Conservation (phyloP, 2,113 vertebrate species). For the Pseudorectes ferrugineus region DNA sequence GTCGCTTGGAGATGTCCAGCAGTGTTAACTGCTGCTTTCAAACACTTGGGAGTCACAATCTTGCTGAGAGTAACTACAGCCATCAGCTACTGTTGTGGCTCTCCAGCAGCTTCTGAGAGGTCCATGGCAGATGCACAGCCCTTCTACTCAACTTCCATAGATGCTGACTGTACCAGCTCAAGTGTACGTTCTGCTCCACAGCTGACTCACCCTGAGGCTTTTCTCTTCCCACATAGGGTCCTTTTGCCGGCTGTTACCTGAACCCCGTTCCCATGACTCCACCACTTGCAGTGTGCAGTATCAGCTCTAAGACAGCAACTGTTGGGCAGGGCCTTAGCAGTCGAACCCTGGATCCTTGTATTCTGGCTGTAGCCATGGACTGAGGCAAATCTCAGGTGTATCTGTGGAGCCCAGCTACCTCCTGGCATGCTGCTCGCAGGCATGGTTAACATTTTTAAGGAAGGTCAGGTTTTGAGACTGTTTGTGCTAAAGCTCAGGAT, state of each 20-base stretch:
- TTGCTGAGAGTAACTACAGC: neutral
- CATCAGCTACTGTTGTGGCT: neutral
- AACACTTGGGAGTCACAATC: neutral
- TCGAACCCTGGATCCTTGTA: neutral
- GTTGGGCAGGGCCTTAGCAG: neutral
- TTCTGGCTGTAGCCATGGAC: neutral
- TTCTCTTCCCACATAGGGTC: neutral
- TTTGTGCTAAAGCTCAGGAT: neutral
- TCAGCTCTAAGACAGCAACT: neutral
- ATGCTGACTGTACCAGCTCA: neutral
- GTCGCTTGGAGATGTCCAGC: neutral
- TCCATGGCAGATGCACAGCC: neutral
- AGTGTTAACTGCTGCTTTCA: neutral
- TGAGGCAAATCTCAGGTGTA: neutral
- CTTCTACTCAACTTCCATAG: neutral
- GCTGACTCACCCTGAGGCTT: neutral
- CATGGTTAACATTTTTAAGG: neutral
- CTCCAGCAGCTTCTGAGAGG: neutral
- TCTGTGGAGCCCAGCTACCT: neutral
- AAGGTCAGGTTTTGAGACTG: neutral
- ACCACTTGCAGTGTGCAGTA: neutral
- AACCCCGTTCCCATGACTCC: neutral
- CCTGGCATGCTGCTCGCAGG: neutral
- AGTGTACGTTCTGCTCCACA: neutral
- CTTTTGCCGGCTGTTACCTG: neutral